Conservation (phyloP, 2,797 vertebrate species). For the Scarus forsteni region DNA sequence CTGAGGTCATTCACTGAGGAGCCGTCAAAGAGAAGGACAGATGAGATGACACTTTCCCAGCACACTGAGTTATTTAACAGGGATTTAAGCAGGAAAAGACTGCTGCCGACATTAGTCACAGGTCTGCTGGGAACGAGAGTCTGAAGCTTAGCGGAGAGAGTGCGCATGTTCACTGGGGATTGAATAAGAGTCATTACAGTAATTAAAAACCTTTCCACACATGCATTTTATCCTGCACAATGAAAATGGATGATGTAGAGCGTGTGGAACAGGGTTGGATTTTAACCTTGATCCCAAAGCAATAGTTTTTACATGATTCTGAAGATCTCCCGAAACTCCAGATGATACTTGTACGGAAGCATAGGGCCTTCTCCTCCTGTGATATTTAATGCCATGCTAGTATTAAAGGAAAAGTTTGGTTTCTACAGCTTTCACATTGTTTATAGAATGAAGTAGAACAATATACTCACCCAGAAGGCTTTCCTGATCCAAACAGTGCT, state of each 20-base stretch:
- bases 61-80: slow-evolving; percentile 26
- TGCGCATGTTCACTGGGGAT: slow-evolving; percentile 45
- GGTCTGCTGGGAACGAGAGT: slow-evolving; percentile 49
- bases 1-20: slow-evolving; percentile 1
- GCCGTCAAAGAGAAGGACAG: slow-evolving; percentile 20
- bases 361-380: too few species aligned
- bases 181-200: slow-evolving; percentile 58
- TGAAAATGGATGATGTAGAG: slow-evolving; percentile 6
- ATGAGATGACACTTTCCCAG: slow-evolving; percentile 10
- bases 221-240: slow-evolving; percentile 31
- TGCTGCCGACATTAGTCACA: slow-evolving; percentile 45
- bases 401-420: too few species aligned
- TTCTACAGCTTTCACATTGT: too few species aligned
- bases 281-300: background rate
- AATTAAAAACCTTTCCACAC: slow-evolving; percentile 65
- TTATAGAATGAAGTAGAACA: too few species aligned
- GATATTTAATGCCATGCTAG: too few species aligned
- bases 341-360: too few species aligned
- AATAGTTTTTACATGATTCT: too few species aligned
- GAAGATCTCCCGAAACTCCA: too few species aligned
- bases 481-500: too few species aligned
- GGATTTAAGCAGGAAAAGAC: slow-evolving; percentile 39
- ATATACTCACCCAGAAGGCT: too few species aligned
- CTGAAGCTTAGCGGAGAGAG: slow-evolving; percentile 43
- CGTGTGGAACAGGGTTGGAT: background rate